phyloP scores from a whole-genome alignment of 35 echinoderm and acorn worm species.

The Acanthaster planci region DNA sequence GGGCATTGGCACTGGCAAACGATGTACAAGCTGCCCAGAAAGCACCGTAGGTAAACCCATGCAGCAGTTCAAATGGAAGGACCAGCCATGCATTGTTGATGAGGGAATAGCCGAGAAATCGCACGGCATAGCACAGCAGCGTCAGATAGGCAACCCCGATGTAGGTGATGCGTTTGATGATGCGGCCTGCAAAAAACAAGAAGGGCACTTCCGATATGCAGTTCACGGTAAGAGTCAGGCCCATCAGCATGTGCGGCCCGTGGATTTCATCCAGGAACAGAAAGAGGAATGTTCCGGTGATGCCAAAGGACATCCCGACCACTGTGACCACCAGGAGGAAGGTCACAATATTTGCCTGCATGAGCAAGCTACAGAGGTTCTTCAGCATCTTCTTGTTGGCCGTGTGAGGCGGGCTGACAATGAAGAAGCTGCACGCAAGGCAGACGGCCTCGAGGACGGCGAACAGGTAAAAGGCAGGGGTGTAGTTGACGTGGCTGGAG shows the following conservation, averaged over 20 bases:
- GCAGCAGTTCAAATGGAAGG: slow-evolving; percentile 87
- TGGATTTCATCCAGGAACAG: slow-evolving; percentile 79
- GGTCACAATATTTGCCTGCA: slow-evolving; percentile 61
- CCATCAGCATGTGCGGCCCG: slow-evolving; percentile 75
- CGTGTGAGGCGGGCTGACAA: slow-evolving; percentile 45
- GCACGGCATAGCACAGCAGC: slow-evolving; percentile 70
- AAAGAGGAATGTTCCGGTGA: slow-evolving; percentile 77
- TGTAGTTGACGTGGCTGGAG: slow-evolving; percentile 4
- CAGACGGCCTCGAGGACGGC: slow-evolving; percentile 19
- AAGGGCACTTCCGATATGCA: slow-evolving; percentile 83
- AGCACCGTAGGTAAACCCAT: slow-evolving; percentile 93
- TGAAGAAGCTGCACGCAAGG: slow-evolving; percentile 1
- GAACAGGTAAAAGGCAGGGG: slow-evolving; percentile 61
- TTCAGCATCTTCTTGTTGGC: slow-evolving; percentile 31
- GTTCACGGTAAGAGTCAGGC: slow-evolving; percentile 74
- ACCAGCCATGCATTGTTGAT: slow-evolving; percentile 75
- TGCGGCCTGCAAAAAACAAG: slow-evolving; percentile 74
- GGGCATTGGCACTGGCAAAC: slow-evolving; percentile 78
- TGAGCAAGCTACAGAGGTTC: slow-evolving; percentile 31
- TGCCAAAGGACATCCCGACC: slow-evolving; percentile 87
- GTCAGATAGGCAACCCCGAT: slow-evolving; percentile 66
- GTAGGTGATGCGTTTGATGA: slow-evolving; percentile 65
- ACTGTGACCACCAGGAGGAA: slow-evolving; percentile 65
- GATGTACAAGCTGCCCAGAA: slow-evolving; percentile 82
- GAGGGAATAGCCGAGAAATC: slow-evolving; percentile 76